Percentiles rank a stretch among this genome's conserved stretches.
phyloP scores from a whole-genome alignment of 1,140 invertebrate species.

The Neoseiulus cucumeris region DNA sequence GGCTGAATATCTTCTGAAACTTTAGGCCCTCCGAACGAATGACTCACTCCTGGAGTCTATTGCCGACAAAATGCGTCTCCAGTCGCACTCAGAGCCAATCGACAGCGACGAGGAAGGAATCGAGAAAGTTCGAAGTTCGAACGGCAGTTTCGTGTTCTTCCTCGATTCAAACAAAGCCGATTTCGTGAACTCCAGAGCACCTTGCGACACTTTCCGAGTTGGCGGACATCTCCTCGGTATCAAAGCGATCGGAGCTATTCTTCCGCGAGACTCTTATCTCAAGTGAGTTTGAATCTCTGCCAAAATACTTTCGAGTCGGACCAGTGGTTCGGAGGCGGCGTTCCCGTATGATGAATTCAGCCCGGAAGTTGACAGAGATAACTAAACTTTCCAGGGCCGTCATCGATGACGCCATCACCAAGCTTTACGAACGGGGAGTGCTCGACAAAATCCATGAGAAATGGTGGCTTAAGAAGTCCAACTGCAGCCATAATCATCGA shows the following conservation, averaged over 20 bases:
- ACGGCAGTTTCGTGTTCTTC: constrained; percentile 9
- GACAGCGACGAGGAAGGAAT: constrained; percentile 6
- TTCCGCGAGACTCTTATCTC: not conserved
- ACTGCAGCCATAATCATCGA: not conserved
- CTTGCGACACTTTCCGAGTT: constrained; percentile 7
- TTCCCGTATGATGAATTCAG: no score
- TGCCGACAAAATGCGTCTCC: not conserved
- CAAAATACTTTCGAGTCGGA: no score
- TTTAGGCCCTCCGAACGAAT: not conserved
- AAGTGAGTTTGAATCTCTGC: not conserved
- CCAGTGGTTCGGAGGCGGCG: no score
- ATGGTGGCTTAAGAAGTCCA: constrained; percentile 1
- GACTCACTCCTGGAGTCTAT: not conserved
- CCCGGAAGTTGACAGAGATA: no score
- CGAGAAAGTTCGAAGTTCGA: not conserved
- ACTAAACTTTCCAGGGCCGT: not conserved
- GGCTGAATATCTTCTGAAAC: not conserved
- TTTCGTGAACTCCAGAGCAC: not conserved
- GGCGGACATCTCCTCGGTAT: not conserved
- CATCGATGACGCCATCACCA: constrained; percentile 1
- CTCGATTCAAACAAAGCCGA: constrained; percentile 1
- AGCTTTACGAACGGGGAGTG: not conserved
- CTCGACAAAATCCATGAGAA: not conserved
- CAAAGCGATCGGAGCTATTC: not conserved
- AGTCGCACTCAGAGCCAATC: constrained; percentile 4